Conservation (phyloP, 2,113 vertebrate genomes). For the Cyprinodon tularosa region DNA sequence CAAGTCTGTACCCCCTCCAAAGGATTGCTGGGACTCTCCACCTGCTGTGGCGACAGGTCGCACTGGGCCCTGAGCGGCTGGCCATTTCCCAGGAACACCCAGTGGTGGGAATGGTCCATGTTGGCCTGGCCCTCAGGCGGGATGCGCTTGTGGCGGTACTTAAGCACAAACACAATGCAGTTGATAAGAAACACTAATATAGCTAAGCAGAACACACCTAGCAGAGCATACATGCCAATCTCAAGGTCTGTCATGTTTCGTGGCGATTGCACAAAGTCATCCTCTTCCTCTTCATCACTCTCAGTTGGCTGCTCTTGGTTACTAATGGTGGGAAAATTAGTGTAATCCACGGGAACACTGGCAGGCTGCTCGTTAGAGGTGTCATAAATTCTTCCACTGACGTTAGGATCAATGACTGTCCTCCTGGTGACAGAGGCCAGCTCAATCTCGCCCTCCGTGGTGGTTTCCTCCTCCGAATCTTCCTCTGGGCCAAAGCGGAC, state of each 20-base stretch:
- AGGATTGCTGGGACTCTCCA: conserved; percentile 86
- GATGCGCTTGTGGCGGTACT: conserved; percentile 95
- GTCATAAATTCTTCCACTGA: conserved; percentile 70
- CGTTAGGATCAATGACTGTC: conserved; percentile 78
- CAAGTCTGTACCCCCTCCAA: conserved; percentile 90
- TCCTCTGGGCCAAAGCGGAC: conserved; percentile 88
- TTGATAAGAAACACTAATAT: conserved; percentile 99
- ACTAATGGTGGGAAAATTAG: conserved; percentile 88
- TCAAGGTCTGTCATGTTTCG: conserved; percentile 95
- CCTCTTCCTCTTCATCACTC: conserved; percentile 68
- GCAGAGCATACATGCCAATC: conserved; percentile 96
- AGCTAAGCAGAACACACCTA: conserved; percentile 97
- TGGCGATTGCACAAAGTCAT: conserved; percentile 85
- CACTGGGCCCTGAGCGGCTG: conserved; percentile 90
- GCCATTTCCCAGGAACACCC: conserved; percentile 97
- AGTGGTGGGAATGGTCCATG: conserved; percentile 98
- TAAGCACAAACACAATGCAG: conserved; percentile 97
- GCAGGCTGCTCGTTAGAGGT: conserved; percentile 82
- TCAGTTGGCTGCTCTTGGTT: conserved; percentile 80
- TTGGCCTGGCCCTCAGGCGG: conserved; percentile 96
- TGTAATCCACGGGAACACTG: conserved; percentile 83
- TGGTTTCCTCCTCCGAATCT: conserved; percentile 83
- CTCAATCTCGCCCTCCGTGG: conserved; percentile 71
- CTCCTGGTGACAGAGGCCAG: conserved; percentile 76
- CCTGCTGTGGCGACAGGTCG: conserved; percentile 89